Conservation (phyloP, 2,113 vertebrate genomes). For the Probosciger aterrimus region DNA sequence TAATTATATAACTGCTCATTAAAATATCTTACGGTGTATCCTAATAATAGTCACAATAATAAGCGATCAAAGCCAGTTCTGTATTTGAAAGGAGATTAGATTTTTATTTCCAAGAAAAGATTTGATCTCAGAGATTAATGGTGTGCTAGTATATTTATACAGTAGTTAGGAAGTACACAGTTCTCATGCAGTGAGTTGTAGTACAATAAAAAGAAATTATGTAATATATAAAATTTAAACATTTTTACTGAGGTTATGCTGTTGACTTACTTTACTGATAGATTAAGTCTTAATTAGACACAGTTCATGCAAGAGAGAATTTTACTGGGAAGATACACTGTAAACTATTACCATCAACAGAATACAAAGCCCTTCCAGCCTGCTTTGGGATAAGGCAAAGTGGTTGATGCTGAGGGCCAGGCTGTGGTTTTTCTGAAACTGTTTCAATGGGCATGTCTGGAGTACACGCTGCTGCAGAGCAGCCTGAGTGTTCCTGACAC, state of each 20-base stretch:
- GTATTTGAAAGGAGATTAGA: neutral
- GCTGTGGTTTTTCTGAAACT: neutral
- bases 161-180: neutral
- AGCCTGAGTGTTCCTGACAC: neutral
- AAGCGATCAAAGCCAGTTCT: neutral
- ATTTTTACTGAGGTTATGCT: neutral
- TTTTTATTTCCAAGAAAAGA: neutral
- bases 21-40: neutral
- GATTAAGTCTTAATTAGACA: neutral
- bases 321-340: neutral
- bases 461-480: neutral
- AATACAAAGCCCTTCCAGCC: neutral
- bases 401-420: neutral
- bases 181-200: neutral
- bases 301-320: fast-evolving
- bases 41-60: neutral
- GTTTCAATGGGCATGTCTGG: neutral
- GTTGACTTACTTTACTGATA: neutral
- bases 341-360: neutral
- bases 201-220: neutral
- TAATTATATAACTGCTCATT: neutral
- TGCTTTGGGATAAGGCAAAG: neutral
- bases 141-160: neutral
- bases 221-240: neutral
- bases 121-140: neutral